Evolutionary conservation across 37 sponge, comb jelly and placozoan genomes (phyloP), one percentile per base, ranked within the genome.

Genomic region (Beroe forskalii): DNA sequence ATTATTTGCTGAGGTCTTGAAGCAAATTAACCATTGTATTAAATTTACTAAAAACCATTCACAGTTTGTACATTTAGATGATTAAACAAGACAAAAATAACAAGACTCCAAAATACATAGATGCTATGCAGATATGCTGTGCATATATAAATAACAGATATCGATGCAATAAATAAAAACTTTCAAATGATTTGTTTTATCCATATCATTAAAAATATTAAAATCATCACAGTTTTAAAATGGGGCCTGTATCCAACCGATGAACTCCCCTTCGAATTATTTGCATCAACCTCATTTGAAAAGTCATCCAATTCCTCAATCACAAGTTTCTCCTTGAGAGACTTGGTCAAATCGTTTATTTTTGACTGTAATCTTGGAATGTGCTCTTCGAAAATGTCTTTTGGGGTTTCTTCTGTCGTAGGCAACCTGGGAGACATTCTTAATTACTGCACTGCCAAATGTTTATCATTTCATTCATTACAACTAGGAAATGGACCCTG

Each of bases 111-210:
- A 69, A 69, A 69, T 69, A 69, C 72, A 69, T 69, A 69, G 72
- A 69, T 69, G 72, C 72, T 69, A 69, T 69, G 72, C 72, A 69
- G 72, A 69, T 69, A 69, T 69, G 27, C 72, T 69, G 72, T 69
- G 72, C 72, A 69, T 17, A 36, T 69, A 69, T 69, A 69, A 69
- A 69, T 69, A 69, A 69, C 72, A 69, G 72, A 69, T 69, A 69
- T 69, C 72, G 72, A 69, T 32, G 32, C 32, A 69, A 69, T 69
- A 69, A 69, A 69, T 69, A 69, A 69, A 69, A 69, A 69, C 32
- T 69, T 69, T 69, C 72, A 69, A 69, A 69, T 32, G 72, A 69
- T 69, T 69, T 14, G 72, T 27, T 27, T 69, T 69, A 69, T 69
- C 72, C 72, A 69, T 69, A 32, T 69, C 72, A 69, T 36, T 69